Conservation (phyloP, 1,140 invertebrate species). For the Manduca sexta region DNA sequence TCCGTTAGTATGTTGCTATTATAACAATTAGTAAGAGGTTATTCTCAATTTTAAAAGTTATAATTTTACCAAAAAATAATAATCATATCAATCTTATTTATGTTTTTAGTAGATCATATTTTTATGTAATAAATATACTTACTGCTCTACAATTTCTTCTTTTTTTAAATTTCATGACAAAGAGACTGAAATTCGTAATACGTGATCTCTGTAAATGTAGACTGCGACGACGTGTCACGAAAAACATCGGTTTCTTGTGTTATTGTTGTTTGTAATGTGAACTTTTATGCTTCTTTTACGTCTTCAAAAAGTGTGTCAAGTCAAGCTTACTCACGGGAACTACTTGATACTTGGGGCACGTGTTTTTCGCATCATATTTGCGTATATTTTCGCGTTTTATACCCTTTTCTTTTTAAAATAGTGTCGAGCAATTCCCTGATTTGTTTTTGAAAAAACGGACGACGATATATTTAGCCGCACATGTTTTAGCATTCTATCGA, state of each 20-base stretch:
- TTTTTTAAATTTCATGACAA: slow-evolving; percentile 28
- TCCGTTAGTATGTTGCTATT: too few species aligned
- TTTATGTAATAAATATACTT: too few species aligned
- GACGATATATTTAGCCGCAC: too few species aligned
- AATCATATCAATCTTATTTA: too few species aligned
- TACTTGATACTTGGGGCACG: slow-evolving; percentile 3
- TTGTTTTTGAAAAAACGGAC: too few species aligned
- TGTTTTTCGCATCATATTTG: not conserved
- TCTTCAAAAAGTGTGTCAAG: not conserved
- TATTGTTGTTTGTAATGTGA: slow-evolving; percentile 5
- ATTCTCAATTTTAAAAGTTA: too few species aligned
- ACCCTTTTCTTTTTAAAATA: too few species aligned
- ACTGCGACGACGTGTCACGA: slow-evolving; percentile 18
- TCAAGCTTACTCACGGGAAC: not conserved
- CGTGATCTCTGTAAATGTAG: slow-evolving; percentile 25
- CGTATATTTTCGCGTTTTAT: too few species aligned
- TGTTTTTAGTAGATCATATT: too few species aligned
- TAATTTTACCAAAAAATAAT: too few species aligned
- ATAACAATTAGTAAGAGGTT: too few species aligned
- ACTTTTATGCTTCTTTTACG: slow-evolving; percentile 3
- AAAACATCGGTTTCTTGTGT: slow-evolving; percentile 18
- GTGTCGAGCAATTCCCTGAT: too few species aligned
- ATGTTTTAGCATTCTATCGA: not conserved
- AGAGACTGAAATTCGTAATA: slow-evolving; percentile 13
- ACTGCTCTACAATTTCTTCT: slow-evolving; percentile 5